phyloP scores from a whole-genome alignment of 1,140 invertebrate species.

The Uloborus diversus region DNA sequence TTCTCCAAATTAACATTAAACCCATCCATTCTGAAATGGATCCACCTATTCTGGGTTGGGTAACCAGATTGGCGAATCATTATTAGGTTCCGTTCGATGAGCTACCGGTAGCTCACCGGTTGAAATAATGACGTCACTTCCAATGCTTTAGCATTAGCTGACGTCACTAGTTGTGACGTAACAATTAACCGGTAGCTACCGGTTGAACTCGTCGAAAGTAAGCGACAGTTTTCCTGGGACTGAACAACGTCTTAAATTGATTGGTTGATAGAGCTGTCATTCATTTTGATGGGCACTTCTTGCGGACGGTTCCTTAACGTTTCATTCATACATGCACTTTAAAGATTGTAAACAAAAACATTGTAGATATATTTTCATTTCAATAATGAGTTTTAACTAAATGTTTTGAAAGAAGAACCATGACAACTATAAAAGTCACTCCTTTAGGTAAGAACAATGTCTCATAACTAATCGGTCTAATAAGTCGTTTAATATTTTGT shows the following conservation, averaged over 20 bases:
- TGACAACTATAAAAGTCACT: constrained; percentile 37
- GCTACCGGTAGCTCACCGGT: too few species aligned
- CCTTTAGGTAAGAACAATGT: constrained; percentile 17
- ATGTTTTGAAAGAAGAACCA: background rate
- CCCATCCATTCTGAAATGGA: too few species aligned
- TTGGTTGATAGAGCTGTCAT: background rate
- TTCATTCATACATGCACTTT: background rate
- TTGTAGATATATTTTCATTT: background rate
- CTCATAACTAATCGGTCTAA: background rate
- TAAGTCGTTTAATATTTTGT: background rate
- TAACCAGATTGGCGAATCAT: too few species aligned
- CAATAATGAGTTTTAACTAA: background rate
- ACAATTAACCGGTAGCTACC: too few species aligned
- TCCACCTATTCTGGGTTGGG: too few species aligned
- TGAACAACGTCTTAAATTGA: background rate
- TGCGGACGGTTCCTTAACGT: background rate
- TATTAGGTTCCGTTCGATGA: too few species aligned
- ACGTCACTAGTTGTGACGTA: too few species aligned
- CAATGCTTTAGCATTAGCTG: too few species aligned
- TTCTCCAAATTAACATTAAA: too few species aligned
- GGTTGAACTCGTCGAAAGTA: too few species aligned
- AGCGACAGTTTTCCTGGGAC: background rate
- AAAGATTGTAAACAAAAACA: background rate
- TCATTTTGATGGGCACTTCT: background rate
- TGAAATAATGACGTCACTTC: too few species aligned